Evolutionary conservation across 2,113 vertebrate genomes (phyloP).

Genomic region (Cottus gobio): DNA sequence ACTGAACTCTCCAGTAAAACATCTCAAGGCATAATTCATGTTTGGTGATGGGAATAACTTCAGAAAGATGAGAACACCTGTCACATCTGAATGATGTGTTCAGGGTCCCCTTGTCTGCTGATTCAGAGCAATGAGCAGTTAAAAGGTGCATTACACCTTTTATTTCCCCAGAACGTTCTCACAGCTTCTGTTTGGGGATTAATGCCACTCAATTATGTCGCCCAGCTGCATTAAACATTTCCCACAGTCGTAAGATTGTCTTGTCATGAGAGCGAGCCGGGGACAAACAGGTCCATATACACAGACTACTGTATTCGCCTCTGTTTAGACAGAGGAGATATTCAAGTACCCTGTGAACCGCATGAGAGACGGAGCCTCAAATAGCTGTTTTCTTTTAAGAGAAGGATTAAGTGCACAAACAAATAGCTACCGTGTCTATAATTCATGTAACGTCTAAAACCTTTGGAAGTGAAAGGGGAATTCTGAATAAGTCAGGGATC

Average conservation of each 20-base stretch:
- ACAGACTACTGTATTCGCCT: conserved; percentile 56
- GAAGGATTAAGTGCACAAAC: conserved; percentile 51
- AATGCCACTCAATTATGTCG: conserved; percentile 25
- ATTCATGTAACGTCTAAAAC: conserved; percentile 35
- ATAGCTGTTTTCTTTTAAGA: conserved; percentile 68
- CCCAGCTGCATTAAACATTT: conserved; percentile 49
- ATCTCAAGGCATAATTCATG: neutral
- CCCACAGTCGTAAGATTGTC: conserved; percentile 64
- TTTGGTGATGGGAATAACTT: neutral
- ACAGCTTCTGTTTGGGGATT: conserved; percentile 59
- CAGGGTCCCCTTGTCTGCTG: neutral
- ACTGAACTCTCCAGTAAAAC: neutral
- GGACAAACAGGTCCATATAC: conserved; percentile 59
- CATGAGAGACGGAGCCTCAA: conserved; percentile 52
- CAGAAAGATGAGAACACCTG: conserved; percentile 11
- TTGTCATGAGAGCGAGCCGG: conserved; percentile 49
- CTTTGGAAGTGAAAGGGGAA: conserved; percentile 58
- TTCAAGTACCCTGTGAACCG: conserved; percentile 74
- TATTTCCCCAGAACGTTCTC: conserved; percentile 50
- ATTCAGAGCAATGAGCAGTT: conserved; percentile 11
- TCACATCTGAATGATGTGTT: conserved; percentile 17
- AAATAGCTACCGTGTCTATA: conserved; percentile 45
- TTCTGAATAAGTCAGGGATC: conserved; percentile 37
- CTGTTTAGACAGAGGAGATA: conserved; percentile 61
- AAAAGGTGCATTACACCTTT: conserved; percentile 51